Evolutionary conservation across 30 jellyfish, hydroid and myxozoan species (phyloP).

Genomic region (Hydractinia symbiolongicarpus): DNA sequence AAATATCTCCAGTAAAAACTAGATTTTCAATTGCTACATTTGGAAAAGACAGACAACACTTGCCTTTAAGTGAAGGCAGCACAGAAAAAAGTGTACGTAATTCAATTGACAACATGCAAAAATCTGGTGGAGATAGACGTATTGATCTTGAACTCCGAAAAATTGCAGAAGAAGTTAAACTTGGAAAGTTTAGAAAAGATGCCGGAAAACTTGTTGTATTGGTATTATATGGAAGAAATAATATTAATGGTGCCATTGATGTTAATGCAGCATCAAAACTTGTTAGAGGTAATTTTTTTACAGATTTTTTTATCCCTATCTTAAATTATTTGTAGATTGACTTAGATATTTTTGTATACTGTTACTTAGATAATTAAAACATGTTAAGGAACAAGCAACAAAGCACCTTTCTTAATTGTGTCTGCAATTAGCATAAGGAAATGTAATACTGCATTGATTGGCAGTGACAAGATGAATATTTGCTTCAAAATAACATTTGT

Average conservation of each 20-base stretch:
- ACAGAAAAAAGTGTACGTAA: background rate
- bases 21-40: background rate
- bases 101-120: background rate
- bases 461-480: too few species aligned
- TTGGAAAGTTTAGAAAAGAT: background rate
- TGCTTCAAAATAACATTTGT: too few species aligned
- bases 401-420: too few species aligned
- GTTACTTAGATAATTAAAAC: too few species aligned
- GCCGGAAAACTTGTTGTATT: constrained; percentile 7
- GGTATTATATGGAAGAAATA: background rate
- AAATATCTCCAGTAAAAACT: constrained; percentile 3
- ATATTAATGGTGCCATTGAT: background rate
- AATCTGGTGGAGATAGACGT: constrained; percentile 11
- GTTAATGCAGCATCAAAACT: background rate
- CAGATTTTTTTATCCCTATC: too few species aligned
- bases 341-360: too few species aligned
- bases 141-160: background rate
- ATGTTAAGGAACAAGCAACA: too few species aligned
- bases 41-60: background rate
- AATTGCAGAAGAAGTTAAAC: background rate
- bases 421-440: too few species aligned
- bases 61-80: background rate
- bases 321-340: too few species aligned
- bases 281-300: background rate
- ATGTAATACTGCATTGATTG: too few species aligned